These are phyloP conservation scores for Emys orbicularis DNA, from an alignment of 2,797 vertebrate genomes.

Conservation along the genomic window DNA sequence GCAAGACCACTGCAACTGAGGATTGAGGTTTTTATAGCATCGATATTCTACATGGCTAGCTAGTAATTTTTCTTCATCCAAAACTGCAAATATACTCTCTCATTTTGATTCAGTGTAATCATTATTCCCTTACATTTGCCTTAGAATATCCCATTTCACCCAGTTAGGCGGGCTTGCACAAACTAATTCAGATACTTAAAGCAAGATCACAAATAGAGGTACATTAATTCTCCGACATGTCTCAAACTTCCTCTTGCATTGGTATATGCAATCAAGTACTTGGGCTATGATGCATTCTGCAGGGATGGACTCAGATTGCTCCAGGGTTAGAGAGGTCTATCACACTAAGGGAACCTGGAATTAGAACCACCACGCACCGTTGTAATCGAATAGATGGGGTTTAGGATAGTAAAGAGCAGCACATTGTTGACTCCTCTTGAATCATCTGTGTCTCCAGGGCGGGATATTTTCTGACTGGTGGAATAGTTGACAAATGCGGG, in stretches of 20 bases:
- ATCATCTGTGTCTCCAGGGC: conserved; percentile 92
- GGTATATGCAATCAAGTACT: background rate
- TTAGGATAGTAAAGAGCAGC: conserved; percentile 95
- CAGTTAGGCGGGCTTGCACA: background rate
- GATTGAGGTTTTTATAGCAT: background rate
- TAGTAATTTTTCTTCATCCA: background rate
- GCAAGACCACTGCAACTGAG: background rate
- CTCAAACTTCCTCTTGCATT: background rate
- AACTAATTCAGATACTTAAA: background rate
- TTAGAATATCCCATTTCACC: background rate
- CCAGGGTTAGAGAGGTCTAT: background rate
- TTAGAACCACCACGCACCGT: conserved; percentile 50
- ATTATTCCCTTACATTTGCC: background rate
- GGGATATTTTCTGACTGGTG: conserved; percentile 97
- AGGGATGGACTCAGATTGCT: background rate
- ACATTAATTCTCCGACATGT: background rate
- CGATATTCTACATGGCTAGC: background rate
- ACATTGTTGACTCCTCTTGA: conserved; percentile 94
- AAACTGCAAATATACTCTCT: background rate
- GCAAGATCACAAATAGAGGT: background rate
- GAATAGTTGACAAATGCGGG: conserved; percentile 97
- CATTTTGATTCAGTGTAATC: background rate
- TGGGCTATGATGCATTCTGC: background rate
- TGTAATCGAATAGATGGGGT: conserved; percentile 90
- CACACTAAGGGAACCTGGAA: background rate